phyloP scores from a whole-genome alignment of 2,113 vertebrate species.

The Plestiodon gilberti region DNA sequence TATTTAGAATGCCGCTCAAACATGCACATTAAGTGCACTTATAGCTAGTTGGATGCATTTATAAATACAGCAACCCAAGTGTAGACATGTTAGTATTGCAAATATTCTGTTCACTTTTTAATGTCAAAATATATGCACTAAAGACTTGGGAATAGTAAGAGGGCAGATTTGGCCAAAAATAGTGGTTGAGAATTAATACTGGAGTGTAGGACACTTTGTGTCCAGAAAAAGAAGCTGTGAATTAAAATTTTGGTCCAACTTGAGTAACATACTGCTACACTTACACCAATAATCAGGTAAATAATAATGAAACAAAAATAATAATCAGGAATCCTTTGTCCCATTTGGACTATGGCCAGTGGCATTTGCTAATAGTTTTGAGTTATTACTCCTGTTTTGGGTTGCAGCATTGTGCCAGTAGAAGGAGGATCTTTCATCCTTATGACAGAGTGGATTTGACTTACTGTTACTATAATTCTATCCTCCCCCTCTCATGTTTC shows the following conservation, averaged over 20 bases:
- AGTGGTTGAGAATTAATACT: not conserved
- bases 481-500: not conserved
- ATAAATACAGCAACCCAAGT: not conserved
- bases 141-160: not conserved
- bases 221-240: not conserved
- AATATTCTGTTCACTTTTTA: constrained; percentile 2
- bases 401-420: not conserved
- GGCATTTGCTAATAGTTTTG: not conserved
- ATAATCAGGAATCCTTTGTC: not conserved
- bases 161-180: not conserved
- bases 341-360: not conserved
- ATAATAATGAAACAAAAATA: not conserved
- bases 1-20: constrained; percentile 22
- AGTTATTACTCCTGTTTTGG: not conserved
- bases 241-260: not conserved
- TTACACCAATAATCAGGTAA: not conserved
- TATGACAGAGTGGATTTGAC: not conserved
- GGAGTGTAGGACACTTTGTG: not conserved
- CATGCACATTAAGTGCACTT: constrained; percentile 9
- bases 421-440: not conserved
- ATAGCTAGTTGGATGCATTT: not conserved
- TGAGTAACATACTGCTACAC: not conserved
- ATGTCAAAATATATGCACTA: not conserved
- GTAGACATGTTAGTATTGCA: not conserved
- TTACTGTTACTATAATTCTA: not conserved